Evolutionary conservation across 2,888 invertebrate genomes (phyloP).

Genomic region (Horisme vitalbata): DNA sequence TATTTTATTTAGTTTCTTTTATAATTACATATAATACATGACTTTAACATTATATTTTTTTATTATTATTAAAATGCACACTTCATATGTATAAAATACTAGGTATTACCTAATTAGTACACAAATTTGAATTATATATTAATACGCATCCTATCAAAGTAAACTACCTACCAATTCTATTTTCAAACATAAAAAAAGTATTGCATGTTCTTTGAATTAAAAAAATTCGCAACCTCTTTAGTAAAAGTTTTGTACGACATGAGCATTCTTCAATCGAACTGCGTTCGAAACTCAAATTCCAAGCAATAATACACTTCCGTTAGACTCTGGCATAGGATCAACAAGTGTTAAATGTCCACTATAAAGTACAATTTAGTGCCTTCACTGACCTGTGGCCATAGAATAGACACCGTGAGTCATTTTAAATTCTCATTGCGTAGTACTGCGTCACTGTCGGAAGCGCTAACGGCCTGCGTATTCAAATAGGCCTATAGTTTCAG

Average conservation of each 20-base stretch:
- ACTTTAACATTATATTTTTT: too few relatives aligned
- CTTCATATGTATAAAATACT: too few relatives aligned
- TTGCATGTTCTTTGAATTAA: too few relatives aligned
- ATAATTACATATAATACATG: too few relatives aligned
- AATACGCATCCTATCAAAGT: too few relatives aligned
- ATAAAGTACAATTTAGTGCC: conserved; percentile 21
- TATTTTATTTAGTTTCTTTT: too few relatives aligned
- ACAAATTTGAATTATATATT: too few relatives aligned
- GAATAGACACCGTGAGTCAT: conserved; percentile 43
- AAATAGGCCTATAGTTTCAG: conserved; percentile 42
- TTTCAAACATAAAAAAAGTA: conserved; percentile 3
- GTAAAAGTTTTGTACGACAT: too few relatives aligned
- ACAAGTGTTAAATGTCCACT: conserved; percentile 25
- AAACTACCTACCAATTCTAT: too few relatives aligned
- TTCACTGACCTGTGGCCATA: conserved; percentile 13
- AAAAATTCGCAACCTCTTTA: conserved; percentile 9
- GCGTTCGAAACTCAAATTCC: conserved; percentile 24
- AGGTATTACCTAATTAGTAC: too few relatives aligned
- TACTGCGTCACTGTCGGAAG: conserved; percentile 75
- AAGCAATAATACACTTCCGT: conserved; percentile 27
- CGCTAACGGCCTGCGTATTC: conserved; percentile 67
- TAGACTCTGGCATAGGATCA: conserved; percentile 19
- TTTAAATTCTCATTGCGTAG: conserved; percentile 60
- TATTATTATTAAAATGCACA: too few relatives aligned
- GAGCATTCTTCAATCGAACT: conserved; percentile 9